A percentile compares a stretch with the other conserved stretches of the same genome.
phyloP scores from a whole-genome alignment of 2,113 vertebrate genomes.

The Phylloscopus trochilus region DNA sequence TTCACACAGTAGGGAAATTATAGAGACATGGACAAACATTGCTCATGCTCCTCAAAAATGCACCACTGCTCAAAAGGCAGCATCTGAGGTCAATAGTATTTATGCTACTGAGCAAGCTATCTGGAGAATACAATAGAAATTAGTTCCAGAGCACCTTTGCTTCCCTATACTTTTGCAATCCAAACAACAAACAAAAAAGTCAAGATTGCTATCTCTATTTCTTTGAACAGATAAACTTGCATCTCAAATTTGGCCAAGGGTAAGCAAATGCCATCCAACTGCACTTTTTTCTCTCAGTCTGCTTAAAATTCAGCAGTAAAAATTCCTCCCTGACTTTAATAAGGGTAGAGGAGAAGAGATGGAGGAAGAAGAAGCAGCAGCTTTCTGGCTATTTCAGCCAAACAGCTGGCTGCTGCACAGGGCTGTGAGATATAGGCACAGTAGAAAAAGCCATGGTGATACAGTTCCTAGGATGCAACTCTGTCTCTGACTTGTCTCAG shows the following conservation, averaged over 20 bases:
- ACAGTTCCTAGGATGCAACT: background rate
- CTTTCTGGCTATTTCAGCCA: background rate
- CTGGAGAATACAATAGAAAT: slow-evolving; percentile 42
- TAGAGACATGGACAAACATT: background rate
- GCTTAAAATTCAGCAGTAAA: background rate
- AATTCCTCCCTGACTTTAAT: background rate
- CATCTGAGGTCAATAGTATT: slow-evolving; percentile 7
- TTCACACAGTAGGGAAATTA: background rate
- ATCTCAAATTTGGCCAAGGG: background rate
- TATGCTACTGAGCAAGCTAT: background rate
- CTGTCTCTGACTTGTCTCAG: background rate
- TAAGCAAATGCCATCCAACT: background rate
- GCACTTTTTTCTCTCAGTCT: background rate
- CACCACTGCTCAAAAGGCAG: background rate
- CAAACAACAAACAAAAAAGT: slow-evolving; percentile 27
- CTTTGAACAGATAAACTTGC: background rate
- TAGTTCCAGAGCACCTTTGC: slow-evolving; percentile 40
- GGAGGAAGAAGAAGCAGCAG: background rate
- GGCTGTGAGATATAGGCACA: background rate
- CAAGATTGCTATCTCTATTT: slow-evolving; percentile 19
- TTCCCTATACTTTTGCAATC: slow-evolving; percentile 19
- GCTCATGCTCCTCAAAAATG: background rate
- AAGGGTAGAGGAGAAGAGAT: background rate
- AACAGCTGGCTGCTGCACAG: background rate
- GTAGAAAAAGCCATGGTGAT: background rate